These are phyloP conservation scores for Urosaurus nigricauda DNA, from an alignment of 2,797 vertebrate genomes.

Conservation along the genomic window DNA sequence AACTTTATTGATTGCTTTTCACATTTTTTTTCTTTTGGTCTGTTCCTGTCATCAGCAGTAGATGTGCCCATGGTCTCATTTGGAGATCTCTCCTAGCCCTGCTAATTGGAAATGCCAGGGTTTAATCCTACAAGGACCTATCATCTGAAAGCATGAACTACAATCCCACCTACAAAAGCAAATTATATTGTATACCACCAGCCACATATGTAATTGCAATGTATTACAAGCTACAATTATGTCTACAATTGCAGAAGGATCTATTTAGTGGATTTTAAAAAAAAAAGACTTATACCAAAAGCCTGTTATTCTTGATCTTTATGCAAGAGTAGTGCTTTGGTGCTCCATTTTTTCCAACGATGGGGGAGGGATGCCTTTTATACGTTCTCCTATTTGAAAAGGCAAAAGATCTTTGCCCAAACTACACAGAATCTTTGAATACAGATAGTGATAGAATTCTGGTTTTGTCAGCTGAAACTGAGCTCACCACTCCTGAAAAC, in stretches of 20 bases:
- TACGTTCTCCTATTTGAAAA: not conserved
- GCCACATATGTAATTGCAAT: not conserved
- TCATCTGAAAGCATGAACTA: not conserved
- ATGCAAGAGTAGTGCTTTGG: not conserved
- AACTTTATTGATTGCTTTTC: not conserved
- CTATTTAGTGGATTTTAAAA: too few relatives aligned
- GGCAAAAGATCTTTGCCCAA: not conserved
- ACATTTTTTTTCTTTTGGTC: not conserved
- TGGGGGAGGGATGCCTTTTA: not conserved
- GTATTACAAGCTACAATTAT: not conserved
- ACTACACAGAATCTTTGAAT: slow-evolving; percentile 6
- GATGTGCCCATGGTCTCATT: not conserved
- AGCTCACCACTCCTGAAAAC: slow-evolving; percentile 8
- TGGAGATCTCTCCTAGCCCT: not conserved
- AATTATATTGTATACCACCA: not conserved
- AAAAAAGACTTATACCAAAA: not conserved
- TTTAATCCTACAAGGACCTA: not conserved
- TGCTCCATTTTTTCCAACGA: not conserved
- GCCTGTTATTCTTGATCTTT: not conserved
- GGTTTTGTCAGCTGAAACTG: slow-evolving; percentile 1
- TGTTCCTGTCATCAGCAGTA: not conserved
- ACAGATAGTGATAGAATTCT: slow-evolving; percentile 2
- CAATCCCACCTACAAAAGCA: not conserved
- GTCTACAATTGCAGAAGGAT: too few relatives aligned
- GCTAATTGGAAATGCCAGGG: not conserved